phyloP scores from a whole-genome alignment of 2,113 vertebrate species.

The Illadopsis cleaveri region DNA sequence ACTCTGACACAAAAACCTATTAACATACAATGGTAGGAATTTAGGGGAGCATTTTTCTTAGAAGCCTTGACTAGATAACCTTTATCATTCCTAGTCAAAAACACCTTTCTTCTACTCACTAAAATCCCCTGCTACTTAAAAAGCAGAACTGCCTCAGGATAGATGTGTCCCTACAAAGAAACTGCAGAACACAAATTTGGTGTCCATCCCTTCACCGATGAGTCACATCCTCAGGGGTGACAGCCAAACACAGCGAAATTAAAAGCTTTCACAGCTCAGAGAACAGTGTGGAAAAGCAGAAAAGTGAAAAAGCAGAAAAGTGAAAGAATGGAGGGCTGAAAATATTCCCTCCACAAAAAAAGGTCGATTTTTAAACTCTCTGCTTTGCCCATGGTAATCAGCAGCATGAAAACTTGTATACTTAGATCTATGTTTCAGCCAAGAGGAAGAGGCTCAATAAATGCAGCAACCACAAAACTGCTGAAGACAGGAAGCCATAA shows the following conservation, averaged over 20 bases:
- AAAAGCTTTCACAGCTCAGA: background rate
- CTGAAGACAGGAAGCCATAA: background rate
- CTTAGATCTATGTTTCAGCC: background rate
- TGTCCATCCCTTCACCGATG: background rate
- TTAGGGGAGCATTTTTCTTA: background rate
- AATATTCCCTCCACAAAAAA: background rate
- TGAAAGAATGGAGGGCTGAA: background rate
- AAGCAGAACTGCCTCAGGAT: slow-evolving; percentile 36
- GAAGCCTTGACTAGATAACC: background rate
- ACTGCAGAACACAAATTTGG: background rate
- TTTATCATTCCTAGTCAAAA: background rate
- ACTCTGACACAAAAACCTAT: background rate
- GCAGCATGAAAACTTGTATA: background rate
- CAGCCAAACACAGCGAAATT: background rate
- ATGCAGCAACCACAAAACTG: background rate
- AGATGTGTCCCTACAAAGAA: slow-evolving; percentile 22
- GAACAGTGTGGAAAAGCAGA: background rate
- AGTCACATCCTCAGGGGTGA: background rate
- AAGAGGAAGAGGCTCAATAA: background rate
- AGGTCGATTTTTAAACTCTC: background rate
- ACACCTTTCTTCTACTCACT: background rate
- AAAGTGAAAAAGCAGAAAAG: background rate
- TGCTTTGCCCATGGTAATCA: background rate
- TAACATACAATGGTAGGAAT: background rate
- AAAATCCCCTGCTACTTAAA: slow-evolving; percentile 26